Conservation (phyloP, 2,113 vertebrate species). For the Cryptotis parvus region DNA sequence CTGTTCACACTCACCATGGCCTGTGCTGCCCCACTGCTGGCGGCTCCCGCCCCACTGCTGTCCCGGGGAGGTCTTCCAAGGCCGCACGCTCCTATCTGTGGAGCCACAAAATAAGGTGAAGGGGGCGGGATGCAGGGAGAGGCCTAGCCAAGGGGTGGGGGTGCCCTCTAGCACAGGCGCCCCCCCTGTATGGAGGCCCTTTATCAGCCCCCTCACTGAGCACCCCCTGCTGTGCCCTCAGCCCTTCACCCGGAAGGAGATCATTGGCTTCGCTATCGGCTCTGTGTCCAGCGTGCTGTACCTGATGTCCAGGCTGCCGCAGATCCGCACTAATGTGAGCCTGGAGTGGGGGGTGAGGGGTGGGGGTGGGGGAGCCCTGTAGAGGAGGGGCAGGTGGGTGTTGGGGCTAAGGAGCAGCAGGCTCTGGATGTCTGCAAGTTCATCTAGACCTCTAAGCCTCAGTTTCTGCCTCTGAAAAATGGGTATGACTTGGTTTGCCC, state of each 20-base stretch:
- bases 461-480: not conserved
- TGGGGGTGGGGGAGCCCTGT: fast-evolving
- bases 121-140: not conserved
- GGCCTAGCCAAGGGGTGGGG: not conserved
- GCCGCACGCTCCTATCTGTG: conserved; percentile 87
- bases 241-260: conserved; percentile 91
- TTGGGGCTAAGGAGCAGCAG: not conserved
- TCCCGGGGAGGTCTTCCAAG: conserved; percentile 72
- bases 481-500: not conserved
- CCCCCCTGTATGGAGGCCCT: not conserved
- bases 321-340: conserved; percentile 96
- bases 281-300: conserved; percentile 94
- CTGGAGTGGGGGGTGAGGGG: fast-evolving
- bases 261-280: conserved; percentile 92
- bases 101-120: conserved; percentile 81
- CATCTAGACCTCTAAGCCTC: not conserved
- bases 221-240: conserved; percentile 72
- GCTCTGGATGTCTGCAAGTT: not conserved
- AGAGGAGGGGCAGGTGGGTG: too few species aligned
- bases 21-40: conserved; percentile 72
- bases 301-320: conserved; percentile 93
- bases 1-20: conserved; percentile 83
- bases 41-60: fast-evolving
- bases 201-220: not conserved
- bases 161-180: not conserved